Base-by-base conservation (phyloP, 2,797 vertebrate species). In the Spondyliosoma cantharus region DNA sequence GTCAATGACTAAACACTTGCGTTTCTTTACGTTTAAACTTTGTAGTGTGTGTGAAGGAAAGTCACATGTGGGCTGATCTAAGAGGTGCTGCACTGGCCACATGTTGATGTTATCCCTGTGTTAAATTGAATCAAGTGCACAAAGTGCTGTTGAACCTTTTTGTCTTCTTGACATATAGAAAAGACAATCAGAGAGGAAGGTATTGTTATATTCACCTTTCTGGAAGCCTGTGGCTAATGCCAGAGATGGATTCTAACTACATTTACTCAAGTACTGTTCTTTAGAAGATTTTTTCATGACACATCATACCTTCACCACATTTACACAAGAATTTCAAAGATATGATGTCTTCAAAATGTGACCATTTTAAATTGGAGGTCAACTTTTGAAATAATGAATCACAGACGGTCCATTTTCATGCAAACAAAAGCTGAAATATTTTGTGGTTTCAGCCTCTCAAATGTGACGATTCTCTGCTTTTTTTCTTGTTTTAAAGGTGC, bases 131-230 rank as follows among this genome's bases (percentile, higher is more conserved):
- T 32, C 49, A 3, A 43, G 63, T 61, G 64, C 64, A 71, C 29
- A 52, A 60, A 63, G 56, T 58, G 12, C 48, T 76, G 54, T 60
- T 65, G 24, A 46, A 43, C 20, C 2, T 3, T 48, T 81, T 60
- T 46, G 3, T 59, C 74, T 67, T 59, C 22, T 70, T 74, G 1
- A 75, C 19, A 17, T 14, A 24, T 29, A 50, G 59, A 66, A 67
- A 54, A 66, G 63, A 86, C 76, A 76, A 52, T 80, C 74, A 71
- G 27, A 85, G 42, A 77, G 48, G 42, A 78, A 58, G 42, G 1
- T 5, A 2, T 76, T 17, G 20, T 48, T 56, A 67, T 76, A 63
- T 54, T 67, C 20, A 1, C 16, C 75, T 82, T 64, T 66, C 19
- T 37, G 54, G 45, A 76, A 32, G 53, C 19, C n/a, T 46, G 25